Conservation (phyloP, 2,797 vertebrate species). For the Neosilurus hyrtlii region DNA sequence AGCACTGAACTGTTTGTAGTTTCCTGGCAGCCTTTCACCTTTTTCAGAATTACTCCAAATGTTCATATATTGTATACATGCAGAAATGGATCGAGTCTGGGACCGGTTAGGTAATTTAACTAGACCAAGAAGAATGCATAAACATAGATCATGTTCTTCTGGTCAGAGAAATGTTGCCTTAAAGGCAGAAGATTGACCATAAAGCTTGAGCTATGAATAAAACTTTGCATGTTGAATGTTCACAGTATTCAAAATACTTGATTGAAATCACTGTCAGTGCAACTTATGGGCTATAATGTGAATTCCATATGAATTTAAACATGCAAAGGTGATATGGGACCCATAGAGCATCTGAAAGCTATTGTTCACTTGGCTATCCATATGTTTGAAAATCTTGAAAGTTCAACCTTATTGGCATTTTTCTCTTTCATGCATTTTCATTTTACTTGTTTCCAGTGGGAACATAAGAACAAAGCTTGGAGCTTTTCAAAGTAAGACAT, state of each 20-base stretch:
- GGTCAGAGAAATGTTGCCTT: constrained; percentile 1
- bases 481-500: neutral
- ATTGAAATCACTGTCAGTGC: constrained; percentile 6
- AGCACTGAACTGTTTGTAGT: constrained; percentile 39
- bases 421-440: neutral
- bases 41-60: constrained; percentile 16
- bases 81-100: neutral
- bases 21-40: constrained; percentile 23
- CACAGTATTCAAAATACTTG: constrained; percentile 7
- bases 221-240: neutral
- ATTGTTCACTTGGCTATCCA: constrained; percentile 5
- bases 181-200: constrained; percentile 12
- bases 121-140: constrained; percentile 20
- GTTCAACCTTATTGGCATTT: neutral
- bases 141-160: constrained; percentile 20
- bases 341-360: neutral
- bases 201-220: constrained; percentile 4
- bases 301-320: constrained; percentile 6
- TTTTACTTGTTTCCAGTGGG: neutral
- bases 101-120: constrained; percentile 14
- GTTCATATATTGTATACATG: constrained; percentile 6
- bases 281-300: neutral
- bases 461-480: neutral
- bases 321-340: neutral
- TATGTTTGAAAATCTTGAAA: neutral